These are phyloP conservation scores for Cyclina sinensis DNA, from an alignment of 1,140 invertebrate species.

Conservation along the genomic window DNA sequence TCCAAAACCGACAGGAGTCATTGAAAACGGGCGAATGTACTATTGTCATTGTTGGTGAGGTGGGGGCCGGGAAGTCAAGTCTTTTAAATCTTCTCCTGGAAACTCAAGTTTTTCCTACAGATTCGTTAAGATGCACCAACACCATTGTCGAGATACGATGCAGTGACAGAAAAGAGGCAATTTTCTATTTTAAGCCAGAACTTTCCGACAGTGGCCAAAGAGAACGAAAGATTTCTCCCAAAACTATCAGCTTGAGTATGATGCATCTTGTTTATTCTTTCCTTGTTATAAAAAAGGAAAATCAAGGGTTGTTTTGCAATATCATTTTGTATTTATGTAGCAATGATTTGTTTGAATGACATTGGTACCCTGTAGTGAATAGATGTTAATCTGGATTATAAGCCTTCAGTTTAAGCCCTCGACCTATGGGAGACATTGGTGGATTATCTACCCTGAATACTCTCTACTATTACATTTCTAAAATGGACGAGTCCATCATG, in stretches of 20 bases:
- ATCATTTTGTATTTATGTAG: too few relatives aligned
- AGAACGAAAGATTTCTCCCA: not conserved
- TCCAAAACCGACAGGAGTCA: slow-evolving; percentile 32
- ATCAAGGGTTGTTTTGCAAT: too few relatives aligned
- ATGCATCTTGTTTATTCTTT: too few relatives aligned
- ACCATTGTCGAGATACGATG: slow-evolving; percentile 56
- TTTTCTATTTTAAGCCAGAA: slow-evolving; percentile 14
- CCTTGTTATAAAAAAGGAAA: too few relatives aligned
- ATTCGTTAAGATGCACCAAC: slow-evolving; percentile 45
- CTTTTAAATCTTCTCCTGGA: slow-evolving; percentile 36
- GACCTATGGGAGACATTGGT: too few relatives aligned
- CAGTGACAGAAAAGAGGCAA: slow-evolving; percentile 42
- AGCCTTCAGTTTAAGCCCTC: too few relatives aligned
- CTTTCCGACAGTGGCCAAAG: slow-evolving; percentile 44
- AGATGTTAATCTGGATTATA: too few relatives aligned
- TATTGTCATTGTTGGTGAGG: slow-evolving; percentile 42
- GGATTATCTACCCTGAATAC: too few relatives aligned
- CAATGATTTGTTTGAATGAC: too few relatives aligned
- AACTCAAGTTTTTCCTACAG: slow-evolving; percentile 8
- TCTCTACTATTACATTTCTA: too few relatives aligned
- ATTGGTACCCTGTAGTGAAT: too few relatives aligned
- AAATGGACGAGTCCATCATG: too few relatives aligned
- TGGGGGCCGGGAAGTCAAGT: slow-evolving; percentile 51
- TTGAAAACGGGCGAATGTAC: slow-evolving; percentile 42
- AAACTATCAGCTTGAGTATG: slow-evolving; percentile 46